A percentile compares a stretch with the other conserved stretches of the same genome.
phyloP scores from a whole-genome alignment of 2,113 vertebrate species.

The Anguilla rostrata region DNA sequence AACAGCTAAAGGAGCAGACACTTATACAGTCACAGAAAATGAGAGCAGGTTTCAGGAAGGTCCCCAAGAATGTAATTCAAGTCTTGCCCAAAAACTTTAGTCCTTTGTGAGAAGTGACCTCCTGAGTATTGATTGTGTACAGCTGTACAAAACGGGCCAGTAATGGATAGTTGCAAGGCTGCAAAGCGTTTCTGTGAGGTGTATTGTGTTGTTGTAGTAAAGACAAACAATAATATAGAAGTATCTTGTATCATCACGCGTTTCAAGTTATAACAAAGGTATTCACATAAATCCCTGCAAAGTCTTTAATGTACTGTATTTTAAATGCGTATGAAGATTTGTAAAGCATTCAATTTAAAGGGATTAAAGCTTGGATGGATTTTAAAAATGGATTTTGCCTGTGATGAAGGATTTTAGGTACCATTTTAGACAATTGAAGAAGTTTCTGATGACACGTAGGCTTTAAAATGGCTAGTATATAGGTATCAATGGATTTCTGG shows the following conservation, averaged over 20 bases:
- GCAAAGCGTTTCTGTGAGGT: not conserved
- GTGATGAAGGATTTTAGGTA: no score
- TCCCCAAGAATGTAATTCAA: not conserved
- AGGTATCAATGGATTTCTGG: no score
- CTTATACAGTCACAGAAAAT: not conserved
- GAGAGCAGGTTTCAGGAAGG: not conserved
- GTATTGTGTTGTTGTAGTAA: not conserved
- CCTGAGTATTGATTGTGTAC: constrained; percentile 4
- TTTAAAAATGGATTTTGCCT: no score
- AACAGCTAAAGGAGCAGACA: not conserved
- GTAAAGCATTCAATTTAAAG: no score
- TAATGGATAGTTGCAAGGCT: not conserved
- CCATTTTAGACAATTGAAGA: no score
- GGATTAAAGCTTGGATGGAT: no score
- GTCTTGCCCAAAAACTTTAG: constrained; percentile 1
- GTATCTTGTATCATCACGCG: not conserved
- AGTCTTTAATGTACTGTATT: no score
- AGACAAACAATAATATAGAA: not conserved
- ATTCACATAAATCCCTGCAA: not conserved
- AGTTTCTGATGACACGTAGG: no score
- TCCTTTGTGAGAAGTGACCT: constrained; percentile 2
- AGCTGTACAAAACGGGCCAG: not conserved
- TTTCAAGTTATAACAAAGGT: not conserved
- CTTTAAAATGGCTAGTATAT: no score
- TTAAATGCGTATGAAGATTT: no score